Evolutionary conservation across 2,888 invertebrate species (phyloP).

Genomic region (Cheilosia impressa): DNA sequence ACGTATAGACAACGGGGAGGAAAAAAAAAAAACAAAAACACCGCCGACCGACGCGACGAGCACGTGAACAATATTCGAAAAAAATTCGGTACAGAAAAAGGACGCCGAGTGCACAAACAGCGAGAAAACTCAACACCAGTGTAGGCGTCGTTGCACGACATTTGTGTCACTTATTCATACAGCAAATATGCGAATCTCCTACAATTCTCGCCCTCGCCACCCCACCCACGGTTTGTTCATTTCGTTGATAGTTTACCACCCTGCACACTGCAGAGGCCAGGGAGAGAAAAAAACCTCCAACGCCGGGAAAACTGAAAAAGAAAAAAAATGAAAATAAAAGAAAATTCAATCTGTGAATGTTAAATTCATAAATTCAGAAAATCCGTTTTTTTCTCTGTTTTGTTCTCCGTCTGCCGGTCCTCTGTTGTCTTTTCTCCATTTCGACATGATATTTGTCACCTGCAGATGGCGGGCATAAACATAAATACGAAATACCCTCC

Average conservation of each 20-base stretch:
- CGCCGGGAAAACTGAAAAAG: neutral
- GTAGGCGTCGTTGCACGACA: constrained; percentile 18
- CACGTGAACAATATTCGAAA: constrained; percentile 14
- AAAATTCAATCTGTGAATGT: constrained; percentile 61
- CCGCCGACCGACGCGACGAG: neutral
- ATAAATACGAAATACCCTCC: constrained; percentile 53
- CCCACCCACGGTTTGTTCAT: constrained; percentile 8
- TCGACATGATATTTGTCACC: constrained; percentile 67
- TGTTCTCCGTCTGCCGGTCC: neutral
- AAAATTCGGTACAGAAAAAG: constrained; percentile 2
- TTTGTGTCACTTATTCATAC: constrained; percentile 33
- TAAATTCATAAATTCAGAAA: constrained; percentile 58
- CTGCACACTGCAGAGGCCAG: neutral
- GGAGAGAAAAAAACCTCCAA: constrained; percentile 1
- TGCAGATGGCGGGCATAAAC: constrained; percentile 50
- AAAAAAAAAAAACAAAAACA: neutral
- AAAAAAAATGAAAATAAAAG: constrained; percentile 23
- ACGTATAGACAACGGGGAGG: constrained; percentile 1
- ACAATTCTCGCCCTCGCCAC: constrained; percentile 2
- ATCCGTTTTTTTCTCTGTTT: constrained; percentile 1
- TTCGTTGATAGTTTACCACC: constrained; percentile 31
- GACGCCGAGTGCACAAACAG: neutral
- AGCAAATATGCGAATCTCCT: constrained; percentile 3
- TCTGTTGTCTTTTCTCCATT: constrained; percentile 18
- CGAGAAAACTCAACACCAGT: neutral